Evolutionary conservation across 2,797 vertebrate genomes (phyloP).

Genomic region (Xiphophorus birchmanni): DNA sequence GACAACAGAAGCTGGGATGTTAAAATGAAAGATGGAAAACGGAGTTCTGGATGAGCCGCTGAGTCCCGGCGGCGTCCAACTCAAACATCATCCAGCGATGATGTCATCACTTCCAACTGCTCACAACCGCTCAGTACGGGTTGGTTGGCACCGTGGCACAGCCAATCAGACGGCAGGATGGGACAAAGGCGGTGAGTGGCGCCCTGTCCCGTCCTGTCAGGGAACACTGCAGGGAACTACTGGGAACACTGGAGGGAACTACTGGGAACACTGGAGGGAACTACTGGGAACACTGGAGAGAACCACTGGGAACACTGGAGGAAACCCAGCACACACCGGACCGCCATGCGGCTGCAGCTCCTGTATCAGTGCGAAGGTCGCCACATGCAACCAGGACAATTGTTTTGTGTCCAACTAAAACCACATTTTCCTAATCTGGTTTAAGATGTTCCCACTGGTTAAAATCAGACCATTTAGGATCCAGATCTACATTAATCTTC

Average conservation of each 20-base stretch:
- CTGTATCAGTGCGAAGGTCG: neutral
- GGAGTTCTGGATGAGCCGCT: constrained; percentile 14
- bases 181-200: constrained; percentile 7
- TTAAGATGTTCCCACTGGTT: neutral
- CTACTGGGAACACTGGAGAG: too few species aligned
- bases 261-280: too few species aligned
- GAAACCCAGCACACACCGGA: neutral
- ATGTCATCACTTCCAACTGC: constrained; percentile 75
- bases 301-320: neutral
- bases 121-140: constrained; percentile 58
- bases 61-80: constrained; percentile 54
- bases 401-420: neutral
- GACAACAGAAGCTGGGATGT: neutral
- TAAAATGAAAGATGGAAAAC: neutral
- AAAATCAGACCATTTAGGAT: neutral
- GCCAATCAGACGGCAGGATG: constrained; percentile 62
- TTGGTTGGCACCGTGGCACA: constrained; percentile 53
- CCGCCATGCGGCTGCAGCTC: neutral
- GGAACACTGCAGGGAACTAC: neutral
- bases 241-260: neutral
- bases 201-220: neutral
- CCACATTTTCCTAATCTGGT: neutral
- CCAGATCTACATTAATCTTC: neutral
- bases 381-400: neutral
- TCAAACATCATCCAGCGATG: constrained; percentile 57